Evolutionary conservation across 1,140 invertebrate species (phyloP), one percentile per base, ranked within the genome.

Genomic region (Brachionus sp.): DNA sequence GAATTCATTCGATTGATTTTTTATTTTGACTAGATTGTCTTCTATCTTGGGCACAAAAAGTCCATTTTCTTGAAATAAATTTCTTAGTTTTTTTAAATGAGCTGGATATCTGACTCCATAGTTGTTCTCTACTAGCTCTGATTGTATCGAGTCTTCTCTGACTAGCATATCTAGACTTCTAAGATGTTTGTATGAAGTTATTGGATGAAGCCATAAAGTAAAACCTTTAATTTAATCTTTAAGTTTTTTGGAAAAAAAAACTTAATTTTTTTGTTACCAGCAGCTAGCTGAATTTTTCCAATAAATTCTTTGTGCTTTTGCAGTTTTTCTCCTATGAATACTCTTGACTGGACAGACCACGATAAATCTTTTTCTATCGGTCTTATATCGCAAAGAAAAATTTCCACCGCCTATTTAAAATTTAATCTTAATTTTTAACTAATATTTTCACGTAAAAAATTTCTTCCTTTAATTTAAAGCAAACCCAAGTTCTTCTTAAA

Each of bases 261-360:
- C n/a, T 10, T 37, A 29, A 33, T 35, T 35, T 10, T 66, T 33
- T 66, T 12, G 13, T 35, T 70, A 70, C 66, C n/a, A 7, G 50
- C 77, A 19, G 19, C 23, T n/a, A 80, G 29, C 25, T 80, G 77
- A 62, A 80, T 80, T 62, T 80, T 80, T 25, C 77, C 77, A 10
- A 80, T 44, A 35, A 80, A 80, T n/a, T 80, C 77, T 44, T 80
- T 80, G 16, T 39, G 35, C 23, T 42, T 37, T 57, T 23, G 57
- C 5, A 80, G 50, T 39, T 44, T 35, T 19, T 80, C 77, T 42
- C 33, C 23, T 7, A 80, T 19, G 25, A 80, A 80, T 33, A 62
- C 35, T 37, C 39, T 80, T 66, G 77, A 80, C 7, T 33, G 33
- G 7, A 57, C 62, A 13, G 77, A 80, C 77, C 77, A 80, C 16